Evolutionary conservation across 92 coral and sea anemone species (phyloP), one percentile per base, ranked within the genome.

Genomic region (Parazoanthus swiftii): DNA sequence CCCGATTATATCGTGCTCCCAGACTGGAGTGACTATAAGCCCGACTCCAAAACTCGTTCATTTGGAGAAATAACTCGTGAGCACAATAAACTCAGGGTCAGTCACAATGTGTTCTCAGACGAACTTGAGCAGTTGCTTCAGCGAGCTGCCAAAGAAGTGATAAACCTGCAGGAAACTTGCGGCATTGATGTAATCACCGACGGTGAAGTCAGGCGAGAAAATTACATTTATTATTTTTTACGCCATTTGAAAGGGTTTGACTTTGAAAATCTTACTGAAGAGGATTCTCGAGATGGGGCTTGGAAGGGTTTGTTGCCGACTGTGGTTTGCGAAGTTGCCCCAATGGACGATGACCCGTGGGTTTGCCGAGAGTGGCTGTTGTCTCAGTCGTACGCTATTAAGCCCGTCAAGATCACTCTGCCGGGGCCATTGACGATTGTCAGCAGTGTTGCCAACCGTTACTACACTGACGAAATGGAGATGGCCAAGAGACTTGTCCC

Each of bases 381-480:
- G 77, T 68, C 98, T 1, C 98, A 96, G 74, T 88, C 76, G 56
- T 23, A 90, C 70, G 74, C 93, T 16, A 67, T 83, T 42, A 54
- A 66, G 18, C 94, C 93, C 14, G 93, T 96, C 77, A 96, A 96
- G 81, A 86, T 94, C 16, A 96, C 98, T n/a, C 75, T 96, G 2
- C 98, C 98, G 36, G 98, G 98, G n/a, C 96, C 98, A 0, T 79
- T 96, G 92, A 93, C 98, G 14, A 94, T 96, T 50, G 88, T 89
- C 4, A 89, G 92, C 89, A 85, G 98, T 36, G 90, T 92, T 25
- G 90, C 46, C 10, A 93, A 96, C 88, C 86, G 79, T 4, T 91
- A 83, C 74, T 96, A 96, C 88, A 66, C 86, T 37, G 88, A 94
- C 85, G 86, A 88, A 73, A 79, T 54, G 36, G 74, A 86, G 77